Percentiles rank a stretch among this genome's conserved stretches.
These are phyloP conservation scores for Rhinatrema bivittatum DNA, from an alignment of 2,797 vertebrate genomes.

Conservation along the genomic window DNA sequence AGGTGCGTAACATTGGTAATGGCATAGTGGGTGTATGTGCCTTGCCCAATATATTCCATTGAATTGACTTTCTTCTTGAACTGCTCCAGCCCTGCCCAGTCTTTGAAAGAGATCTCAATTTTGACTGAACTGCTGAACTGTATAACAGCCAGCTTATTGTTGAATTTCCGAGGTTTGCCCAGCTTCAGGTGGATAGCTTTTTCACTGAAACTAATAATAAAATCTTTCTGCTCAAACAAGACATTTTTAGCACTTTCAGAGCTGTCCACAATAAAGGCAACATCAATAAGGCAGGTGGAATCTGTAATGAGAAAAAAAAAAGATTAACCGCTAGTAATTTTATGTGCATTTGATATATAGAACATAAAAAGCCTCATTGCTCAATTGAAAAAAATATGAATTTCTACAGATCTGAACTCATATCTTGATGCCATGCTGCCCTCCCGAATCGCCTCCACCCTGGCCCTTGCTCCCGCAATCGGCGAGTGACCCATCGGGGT, in stretches of 20 bases:
- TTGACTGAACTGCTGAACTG: conserved; percentile 82
- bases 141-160: conserved; percentile 63
- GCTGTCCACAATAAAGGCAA: conserved; percentile 80
- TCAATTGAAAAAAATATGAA: too few species aligned
- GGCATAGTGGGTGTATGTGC: conserved; percentile 80
- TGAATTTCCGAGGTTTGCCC: conserved; percentile 40
- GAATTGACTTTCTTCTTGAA: conserved; percentile 58
- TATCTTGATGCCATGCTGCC: too few species aligned
- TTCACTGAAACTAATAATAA: conserved; percentile 63
- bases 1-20: conserved; percentile 72
- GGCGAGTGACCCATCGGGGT: too few species aligned
- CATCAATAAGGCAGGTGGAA: conserved; percentile 37
- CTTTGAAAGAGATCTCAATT: conserved; percentile 60
- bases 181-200: conserved; percentile 56
- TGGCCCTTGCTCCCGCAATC: too few species aligned
- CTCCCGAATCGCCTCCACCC: too few species aligned
- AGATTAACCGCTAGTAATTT: not conserved
- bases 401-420: too few species aligned
- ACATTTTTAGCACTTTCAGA: conserved; percentile 73
- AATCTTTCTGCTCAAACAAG: conserved; percentile 73
- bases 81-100: conserved; percentile 62
- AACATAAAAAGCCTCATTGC: too few species aligned
- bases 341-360: not conserved
- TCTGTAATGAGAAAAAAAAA: conserved; percentile 34
- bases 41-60: conserved; percentile 75